Conservation (phyloP, 2,888 invertebrate species). For the Lasioglossum figueresi region DNA sequence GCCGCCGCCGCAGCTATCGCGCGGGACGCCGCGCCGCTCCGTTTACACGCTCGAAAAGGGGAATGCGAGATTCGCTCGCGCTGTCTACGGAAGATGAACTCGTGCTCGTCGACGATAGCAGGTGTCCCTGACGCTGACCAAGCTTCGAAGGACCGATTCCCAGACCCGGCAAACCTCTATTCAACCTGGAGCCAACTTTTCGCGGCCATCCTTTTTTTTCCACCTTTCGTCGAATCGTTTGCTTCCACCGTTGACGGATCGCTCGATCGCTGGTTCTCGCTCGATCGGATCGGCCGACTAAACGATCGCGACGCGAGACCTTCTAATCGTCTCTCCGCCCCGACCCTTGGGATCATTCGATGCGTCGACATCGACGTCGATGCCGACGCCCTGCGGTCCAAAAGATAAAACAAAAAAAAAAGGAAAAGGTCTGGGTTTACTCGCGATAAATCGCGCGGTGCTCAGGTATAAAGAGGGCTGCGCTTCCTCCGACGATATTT, state of each 20-base stretch:
- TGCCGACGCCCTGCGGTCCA: background rate
- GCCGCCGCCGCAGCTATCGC: constrained; percentile 51
- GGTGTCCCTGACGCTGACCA: constrained; percentile 40
- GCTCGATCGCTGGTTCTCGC: constrained; percentile 20
- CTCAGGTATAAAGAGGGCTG: constrained; percentile 65
- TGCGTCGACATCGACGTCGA: constrained; percentile 26
- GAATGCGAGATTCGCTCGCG: constrained; percentile 64
- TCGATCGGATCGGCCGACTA: constrained; percentile 36
- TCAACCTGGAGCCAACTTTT: background rate
- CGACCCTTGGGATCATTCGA: constrained; percentile 36
- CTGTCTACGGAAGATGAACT: constrained; percentile 66
- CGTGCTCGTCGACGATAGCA: constrained; percentile 55
- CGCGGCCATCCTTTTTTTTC: background rate
- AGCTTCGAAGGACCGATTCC: background rate
- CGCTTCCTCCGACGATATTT: constrained; percentile 66
- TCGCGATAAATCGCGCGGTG: constrained; percentile 70
- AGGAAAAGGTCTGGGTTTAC: constrained; percentile 54
- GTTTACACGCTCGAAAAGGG: constrained; percentile 59
- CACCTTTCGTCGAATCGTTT: background rate
- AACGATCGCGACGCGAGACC: constrained; percentile 41
- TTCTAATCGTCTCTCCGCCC: constrained; percentile 56
- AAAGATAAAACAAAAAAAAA: constrained; percentile 25
- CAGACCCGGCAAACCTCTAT: background rate
- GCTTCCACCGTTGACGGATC: constrained; percentile 14
- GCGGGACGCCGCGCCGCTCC: constrained; percentile 22